Conservation (phyloP, 2,113 vertebrate genomes). For the Paramormyrops kingsleyae region DNA sequence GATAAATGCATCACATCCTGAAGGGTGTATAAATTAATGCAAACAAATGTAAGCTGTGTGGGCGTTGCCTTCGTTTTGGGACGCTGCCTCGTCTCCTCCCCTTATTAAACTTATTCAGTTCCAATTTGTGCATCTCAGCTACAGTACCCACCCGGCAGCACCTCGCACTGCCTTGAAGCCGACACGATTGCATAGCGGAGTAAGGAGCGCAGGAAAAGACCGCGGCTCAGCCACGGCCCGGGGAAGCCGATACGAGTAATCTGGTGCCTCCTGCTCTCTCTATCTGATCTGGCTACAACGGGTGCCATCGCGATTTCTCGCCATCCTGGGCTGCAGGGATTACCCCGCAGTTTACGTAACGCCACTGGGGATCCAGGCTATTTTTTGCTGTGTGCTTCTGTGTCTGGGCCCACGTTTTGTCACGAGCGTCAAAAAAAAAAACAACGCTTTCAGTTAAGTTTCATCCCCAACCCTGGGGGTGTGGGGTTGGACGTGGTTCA, state of each 20-base stretch:
- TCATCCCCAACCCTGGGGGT: not conserved
- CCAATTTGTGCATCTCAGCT: slow-evolving; percentile 16
- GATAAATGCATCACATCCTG: slow-evolving; percentile 2
- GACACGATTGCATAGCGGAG: slow-evolving; percentile 26
- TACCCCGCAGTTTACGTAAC: slow-evolving; percentile 18
- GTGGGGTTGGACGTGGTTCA: slow-evolving; percentile 4
- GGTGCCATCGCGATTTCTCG: not conserved
- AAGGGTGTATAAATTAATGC: slow-evolving; percentile 2
- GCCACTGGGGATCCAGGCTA: not conserved
- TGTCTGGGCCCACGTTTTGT: not conserved
- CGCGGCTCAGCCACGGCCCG: not conserved
- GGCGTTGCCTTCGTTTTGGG: not conserved
- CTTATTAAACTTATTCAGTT: not conserved
- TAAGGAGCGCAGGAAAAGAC: slow-evolving; percentile 13
- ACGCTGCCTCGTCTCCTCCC: not conserved
- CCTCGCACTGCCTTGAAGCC: not conserved
- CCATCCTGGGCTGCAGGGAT: slow-evolving; percentile 1
- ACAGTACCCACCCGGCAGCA: not conserved
- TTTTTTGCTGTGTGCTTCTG: not conserved
- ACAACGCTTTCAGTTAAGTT: not conserved
- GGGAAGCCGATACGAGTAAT: slow-evolving; percentile 16
- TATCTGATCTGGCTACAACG: not conserved
- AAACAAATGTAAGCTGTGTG: not conserved
- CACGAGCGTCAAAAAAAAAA: not conserved
- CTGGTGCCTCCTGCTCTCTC: not conserved